Percentiles rank a stretch among this genome's conserved stretches.
phyloP scores from a whole-genome alignment of 2,888 invertebrate genomes.

The Chymomyza caudatula region DNA sequence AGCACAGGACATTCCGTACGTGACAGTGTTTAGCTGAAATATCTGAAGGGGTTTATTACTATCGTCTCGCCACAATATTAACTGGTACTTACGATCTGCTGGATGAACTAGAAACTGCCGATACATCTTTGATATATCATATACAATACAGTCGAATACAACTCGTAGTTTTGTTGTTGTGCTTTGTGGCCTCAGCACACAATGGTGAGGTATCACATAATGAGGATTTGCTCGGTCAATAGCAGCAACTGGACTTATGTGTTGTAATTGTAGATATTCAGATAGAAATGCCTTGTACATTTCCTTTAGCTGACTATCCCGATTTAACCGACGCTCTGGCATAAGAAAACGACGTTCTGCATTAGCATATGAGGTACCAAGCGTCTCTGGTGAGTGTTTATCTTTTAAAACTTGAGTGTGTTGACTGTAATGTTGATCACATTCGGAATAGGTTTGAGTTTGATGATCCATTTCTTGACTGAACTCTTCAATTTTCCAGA shows the following conservation, averaged over 20 bases:
- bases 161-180: not conserved
- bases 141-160: constrained; percentile 6
- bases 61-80: constrained; percentile 13
- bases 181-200: constrained; percentile 2
- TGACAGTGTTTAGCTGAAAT: constrained; percentile 22
- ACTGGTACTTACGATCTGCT: not conserved
- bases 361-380: not conserved
- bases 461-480: too few species aligned
- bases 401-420: too few species aligned
- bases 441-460: too few species aligned
- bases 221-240: not conserved
- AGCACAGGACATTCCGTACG: constrained; percentile 17
- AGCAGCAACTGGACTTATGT: not conserved
- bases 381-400: too few species aligned
- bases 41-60: constrained; percentile 9
- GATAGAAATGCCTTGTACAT: constrained; percentile 2
- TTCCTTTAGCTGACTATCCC: not conserved
- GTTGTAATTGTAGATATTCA: constrained; percentile 5
- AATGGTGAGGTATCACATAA: constrained; percentile 1
- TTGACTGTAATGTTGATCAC: too few species aligned
- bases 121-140: constrained; percentile 7
- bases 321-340: constrained; percentile 6
- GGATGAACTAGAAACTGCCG: constrained; percentile 11
- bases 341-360: not conserved
- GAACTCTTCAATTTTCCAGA: too few species aligned